These are phyloP conservation scores for Machimus rusticus DNA, from an alignment of 2,888 invertebrate species.

Conservation along the genomic window DNA sequence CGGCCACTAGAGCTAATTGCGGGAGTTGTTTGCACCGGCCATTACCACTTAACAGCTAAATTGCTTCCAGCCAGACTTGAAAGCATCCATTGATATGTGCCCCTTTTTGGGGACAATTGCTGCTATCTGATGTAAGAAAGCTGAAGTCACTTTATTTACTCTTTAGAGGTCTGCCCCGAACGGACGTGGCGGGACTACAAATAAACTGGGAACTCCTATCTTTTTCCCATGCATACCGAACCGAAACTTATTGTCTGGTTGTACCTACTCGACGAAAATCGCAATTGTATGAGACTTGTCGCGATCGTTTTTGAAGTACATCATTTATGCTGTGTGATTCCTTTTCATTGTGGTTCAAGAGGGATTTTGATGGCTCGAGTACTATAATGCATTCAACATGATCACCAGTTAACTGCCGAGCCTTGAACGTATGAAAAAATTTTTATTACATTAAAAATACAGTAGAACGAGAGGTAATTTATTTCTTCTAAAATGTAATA, in stretches of 20 bases:
- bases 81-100: conserved; percentile 17
- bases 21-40: conserved; percentile 3
- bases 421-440: background rate
- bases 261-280: background rate
- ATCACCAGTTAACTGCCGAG: background rate
- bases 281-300: background rate
- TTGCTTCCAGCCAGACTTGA: background rate
- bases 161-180: background rate
- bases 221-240: background rate
- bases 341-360: background rate
- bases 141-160: background rate
- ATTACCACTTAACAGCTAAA: conserved; percentile 14
- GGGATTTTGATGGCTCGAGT: background rate
- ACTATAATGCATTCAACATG: background rate
- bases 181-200: background rate
- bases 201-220: background rate
- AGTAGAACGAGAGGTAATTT: too few relatives aligned
- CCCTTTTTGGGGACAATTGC: conserved; percentile 18
- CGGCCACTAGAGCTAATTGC: conserved; percentile 6
- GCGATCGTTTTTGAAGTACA: background rate
- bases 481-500: too few relatives aligned
- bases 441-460: background rate
- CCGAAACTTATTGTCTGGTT: background rate
- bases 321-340: background rate
- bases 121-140: conserved; percentile 5